Conservation (phyloP, 2,113 vertebrate genomes). For the Odontophorus gujanensis region DNA sequence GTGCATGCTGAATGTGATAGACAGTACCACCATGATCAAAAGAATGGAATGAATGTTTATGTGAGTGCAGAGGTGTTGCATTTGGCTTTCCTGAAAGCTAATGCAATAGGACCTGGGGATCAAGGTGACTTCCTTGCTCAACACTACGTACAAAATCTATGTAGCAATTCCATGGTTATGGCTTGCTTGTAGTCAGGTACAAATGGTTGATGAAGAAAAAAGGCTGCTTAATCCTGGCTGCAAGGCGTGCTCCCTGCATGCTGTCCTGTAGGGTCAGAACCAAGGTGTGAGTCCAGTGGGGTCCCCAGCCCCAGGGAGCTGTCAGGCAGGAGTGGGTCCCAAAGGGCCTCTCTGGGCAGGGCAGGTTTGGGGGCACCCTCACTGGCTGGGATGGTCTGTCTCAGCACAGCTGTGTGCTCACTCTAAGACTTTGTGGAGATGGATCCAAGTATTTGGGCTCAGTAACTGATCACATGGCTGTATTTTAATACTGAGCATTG, state of each 20-base stretch:
- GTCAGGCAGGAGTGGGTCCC: not conserved
- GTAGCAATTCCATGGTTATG: not conserved
- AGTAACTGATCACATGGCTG: not conserved
- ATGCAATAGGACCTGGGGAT: not conserved
- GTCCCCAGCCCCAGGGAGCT: not conserved
- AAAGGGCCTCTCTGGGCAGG: not conserved
- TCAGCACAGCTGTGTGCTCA: fast-evolving
- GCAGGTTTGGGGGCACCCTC: not conserved
- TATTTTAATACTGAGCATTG: not conserved
- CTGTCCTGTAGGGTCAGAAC: not conserved
- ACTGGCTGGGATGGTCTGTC: not conserved
- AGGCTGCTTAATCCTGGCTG: not conserved
- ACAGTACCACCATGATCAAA: not conserved
- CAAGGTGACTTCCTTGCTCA: not conserved
- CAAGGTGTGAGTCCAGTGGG: not conserved
- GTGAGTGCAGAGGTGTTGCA: not conserved
- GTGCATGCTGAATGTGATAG: not conserved
- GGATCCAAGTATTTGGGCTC: not conserved
- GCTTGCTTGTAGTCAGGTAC: not conserved
- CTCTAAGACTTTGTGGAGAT: fast-evolving
- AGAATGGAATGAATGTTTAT: fast-evolving
- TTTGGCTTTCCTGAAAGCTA: not conserved
- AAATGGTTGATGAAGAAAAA: not conserved
- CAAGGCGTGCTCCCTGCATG: fast-evolving
- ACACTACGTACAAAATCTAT: not conserved